phyloP scores from a whole-genome alignment of 2,113 vertebrate genomes.

The Melanerpes formicivorus region DNA sequence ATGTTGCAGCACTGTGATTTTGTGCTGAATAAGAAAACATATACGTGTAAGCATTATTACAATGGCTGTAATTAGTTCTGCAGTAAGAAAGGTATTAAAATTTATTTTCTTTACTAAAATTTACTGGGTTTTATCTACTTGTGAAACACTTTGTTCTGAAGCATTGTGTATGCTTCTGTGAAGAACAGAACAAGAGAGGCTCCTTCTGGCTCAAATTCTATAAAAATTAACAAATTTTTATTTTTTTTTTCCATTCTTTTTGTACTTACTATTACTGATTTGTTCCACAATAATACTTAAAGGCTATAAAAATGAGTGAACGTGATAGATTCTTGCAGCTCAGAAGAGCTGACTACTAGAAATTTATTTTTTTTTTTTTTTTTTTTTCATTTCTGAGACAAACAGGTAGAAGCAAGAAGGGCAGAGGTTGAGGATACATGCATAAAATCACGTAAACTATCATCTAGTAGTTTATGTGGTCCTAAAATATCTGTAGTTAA shows the following conservation, averaged over 20 bases:
- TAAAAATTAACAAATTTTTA: background rate
- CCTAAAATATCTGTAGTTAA: background rate
- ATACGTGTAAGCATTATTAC: constrained; percentile 17
- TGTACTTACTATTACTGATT: background rate
- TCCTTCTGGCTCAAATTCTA: constrained; percentile 47
- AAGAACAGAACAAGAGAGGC: constrained; percentile 57
- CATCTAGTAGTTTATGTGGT: background rate
- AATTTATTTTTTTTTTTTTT: background rate
- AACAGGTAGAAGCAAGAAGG: background rate
- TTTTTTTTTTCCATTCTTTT: background rate
- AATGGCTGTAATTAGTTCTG: constrained; percentile 41
- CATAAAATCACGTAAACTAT: background rate
- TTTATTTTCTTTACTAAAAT: background rate
- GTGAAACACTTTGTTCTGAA: background rate
- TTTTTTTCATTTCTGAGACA: background rate
- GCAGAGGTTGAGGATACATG: background rate
- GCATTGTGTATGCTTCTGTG: background rate
- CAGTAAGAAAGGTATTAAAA: constrained; percentile 32
- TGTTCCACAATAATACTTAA: background rate
- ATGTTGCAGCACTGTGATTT: constrained; percentile 1
- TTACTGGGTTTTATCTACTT: background rate
- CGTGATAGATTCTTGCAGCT: background rate
- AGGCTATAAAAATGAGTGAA: background rate
- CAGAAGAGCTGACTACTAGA: background rate
- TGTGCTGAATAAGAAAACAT: constrained; percentile 48